Evolutionary conservation across 2,113 vertebrate genomes (phyloP).

Genomic region (Tetrao urogallus): DNA sequence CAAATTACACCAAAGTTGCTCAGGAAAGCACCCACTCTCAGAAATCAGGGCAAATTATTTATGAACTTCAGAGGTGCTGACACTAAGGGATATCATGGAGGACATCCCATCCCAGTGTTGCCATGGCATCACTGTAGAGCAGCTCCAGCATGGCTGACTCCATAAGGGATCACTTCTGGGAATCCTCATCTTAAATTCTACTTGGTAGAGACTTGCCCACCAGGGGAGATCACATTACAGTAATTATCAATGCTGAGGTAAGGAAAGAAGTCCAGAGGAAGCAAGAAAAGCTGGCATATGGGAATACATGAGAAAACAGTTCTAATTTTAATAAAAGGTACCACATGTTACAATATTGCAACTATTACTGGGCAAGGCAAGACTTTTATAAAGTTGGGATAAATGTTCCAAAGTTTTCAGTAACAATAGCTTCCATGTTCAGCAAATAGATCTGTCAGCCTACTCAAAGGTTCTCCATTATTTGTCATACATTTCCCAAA

Average conservation of each 20-base stretch:
- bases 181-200: background rate
- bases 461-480: background rate
- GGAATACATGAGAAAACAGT: background rate
- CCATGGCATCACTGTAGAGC: background rate
- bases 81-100: background rate
- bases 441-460: background rate
- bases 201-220: background rate
- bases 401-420: background rate
- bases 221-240: background rate
- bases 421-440: background rate
- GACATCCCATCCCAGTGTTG: background rate
- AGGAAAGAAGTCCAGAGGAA: background rate
- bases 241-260: background rate
- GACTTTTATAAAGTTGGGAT: background rate
- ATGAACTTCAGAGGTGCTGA: background rate
- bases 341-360: background rate
- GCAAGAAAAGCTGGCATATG: background rate
- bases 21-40: background rate
- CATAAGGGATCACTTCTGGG: background rate
- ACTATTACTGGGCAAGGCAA: background rate
- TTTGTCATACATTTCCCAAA: background rate
- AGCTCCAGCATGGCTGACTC: background rate
- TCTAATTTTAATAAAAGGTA: background rate
- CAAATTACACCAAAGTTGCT: background rate
- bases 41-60: background rate